Conservation (phyloP, 1,140 invertebrate species). For the Bombus pyrosoma region DNA sequence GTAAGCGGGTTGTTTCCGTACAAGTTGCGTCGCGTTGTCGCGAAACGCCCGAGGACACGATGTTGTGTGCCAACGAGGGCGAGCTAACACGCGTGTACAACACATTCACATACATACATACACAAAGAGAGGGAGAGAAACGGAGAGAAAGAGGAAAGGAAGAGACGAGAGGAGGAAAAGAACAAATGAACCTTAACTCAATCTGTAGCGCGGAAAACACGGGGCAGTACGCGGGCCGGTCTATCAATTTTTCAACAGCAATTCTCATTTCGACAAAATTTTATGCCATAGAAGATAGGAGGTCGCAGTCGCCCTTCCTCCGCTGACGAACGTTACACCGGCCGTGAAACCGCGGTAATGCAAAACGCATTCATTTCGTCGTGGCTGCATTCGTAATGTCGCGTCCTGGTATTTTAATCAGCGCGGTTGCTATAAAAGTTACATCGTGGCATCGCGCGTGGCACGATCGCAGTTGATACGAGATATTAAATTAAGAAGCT, state of each 20-base stretch:
- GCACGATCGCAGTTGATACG: conserved; percentile 1
- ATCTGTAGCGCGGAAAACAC: conserved; percentile 59
- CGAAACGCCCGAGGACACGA: conserved; percentile 54
- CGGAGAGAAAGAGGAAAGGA: too few relatives aligned
- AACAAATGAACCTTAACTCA: conserved; percentile 66
- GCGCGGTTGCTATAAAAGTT: conserved; percentile 62
- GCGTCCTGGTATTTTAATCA: conserved; percentile 68
- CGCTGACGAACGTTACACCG: conserved; percentile 56
- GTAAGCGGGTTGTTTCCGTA: conserved; percentile 70
- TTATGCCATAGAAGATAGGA: conserved; percentile 71
- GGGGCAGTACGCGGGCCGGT: conserved; percentile 44
- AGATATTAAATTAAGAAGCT: conserved; percentile 61
- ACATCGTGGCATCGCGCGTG: background rate
- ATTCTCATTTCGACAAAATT: conserved; percentile 74
- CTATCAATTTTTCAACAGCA: conserved; percentile 75
- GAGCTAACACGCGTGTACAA: background rate
- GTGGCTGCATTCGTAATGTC: conserved; percentile 68
- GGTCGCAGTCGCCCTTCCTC: conserved; percentile 33
- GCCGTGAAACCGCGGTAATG: conserved; percentile 60
- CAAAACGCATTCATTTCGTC: conserved; percentile 72
- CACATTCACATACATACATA: background rate
- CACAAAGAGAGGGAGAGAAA: background rate
- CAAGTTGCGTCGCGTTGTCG: conserved; percentile 58
- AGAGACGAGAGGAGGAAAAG: background rate
- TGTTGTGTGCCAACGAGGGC: background rate